Conservation (phyloP, 1,140 invertebrate species). For the Gonatopus flavifemur region DNA sequence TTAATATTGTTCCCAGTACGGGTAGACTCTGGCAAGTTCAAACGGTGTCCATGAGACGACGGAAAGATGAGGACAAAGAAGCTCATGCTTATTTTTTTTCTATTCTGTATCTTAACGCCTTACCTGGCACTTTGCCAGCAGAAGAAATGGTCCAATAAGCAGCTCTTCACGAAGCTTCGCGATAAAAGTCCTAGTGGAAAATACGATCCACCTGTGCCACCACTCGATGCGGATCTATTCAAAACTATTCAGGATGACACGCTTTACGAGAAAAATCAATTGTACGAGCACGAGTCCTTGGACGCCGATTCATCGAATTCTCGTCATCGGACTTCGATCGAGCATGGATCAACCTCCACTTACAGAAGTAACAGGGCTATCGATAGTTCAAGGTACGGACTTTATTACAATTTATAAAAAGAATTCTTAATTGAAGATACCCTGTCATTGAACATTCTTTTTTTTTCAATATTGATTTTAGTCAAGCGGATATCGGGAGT, state of each 20-base stretch:
- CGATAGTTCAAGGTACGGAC: constrained; percentile 20
- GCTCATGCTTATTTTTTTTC: constrained; percentile 22
- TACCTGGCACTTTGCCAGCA: constrained; percentile 19
- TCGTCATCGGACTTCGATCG: too few relatives aligned
- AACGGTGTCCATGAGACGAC: constrained; percentile 36
- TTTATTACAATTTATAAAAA: constrained; percentile 1
- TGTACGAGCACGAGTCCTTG: background rate
- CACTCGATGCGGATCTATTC: too few relatives aligned
- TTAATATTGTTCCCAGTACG: constrained; percentile 17
- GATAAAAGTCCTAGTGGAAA: constrained; percentile 20
- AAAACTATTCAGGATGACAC: constrained; percentile 3
- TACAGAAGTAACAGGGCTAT: constrained; percentile 24
- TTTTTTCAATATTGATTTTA: background rate
- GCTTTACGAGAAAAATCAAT: background rate
- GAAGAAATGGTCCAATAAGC: constrained; percentile 5
- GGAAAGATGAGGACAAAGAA: constrained; percentile 40
- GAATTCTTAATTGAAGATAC: background rate
- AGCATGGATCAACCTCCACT: background rate
- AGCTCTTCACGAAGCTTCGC: constrained; percentile 10
- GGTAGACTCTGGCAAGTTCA: too few relatives aligned
- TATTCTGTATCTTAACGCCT: constrained; percentile 21
- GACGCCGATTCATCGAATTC: background rate
- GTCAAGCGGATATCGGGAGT: constrained; percentile 12
- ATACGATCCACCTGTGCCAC: constrained; percentile 18
- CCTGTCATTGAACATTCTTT: background rate